Evolutionary conservation across 2,113 vertebrate genomes (phyloP).

Genomic region (Tricholaema leucomelas): DNA sequence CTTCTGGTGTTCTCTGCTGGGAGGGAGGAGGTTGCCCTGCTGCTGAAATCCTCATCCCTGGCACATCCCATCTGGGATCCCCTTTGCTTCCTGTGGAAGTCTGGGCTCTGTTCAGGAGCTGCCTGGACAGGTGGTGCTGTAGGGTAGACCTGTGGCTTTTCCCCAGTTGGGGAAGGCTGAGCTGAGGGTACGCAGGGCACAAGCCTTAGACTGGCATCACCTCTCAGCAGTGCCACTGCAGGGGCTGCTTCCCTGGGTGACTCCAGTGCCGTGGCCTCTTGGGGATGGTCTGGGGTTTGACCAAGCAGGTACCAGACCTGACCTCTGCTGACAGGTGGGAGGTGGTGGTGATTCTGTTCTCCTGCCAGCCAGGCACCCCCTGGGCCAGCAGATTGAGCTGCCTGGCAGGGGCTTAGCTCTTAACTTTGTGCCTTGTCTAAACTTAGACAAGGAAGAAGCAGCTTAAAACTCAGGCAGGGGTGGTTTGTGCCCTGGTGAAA

Average conservation of each 20-base stretch:
- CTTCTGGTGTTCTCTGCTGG: not conserved
- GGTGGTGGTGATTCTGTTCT: too few relatives aligned
- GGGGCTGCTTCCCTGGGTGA: not conserved
- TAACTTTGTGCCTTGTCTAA: not conserved
- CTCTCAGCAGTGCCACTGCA: not conserved
- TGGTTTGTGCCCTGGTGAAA: not conserved
- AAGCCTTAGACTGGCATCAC: not conserved
- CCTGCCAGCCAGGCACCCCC: not conserved
- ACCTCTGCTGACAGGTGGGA: fast-evolving
- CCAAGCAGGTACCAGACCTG: not conserved
- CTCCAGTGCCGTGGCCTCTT: too few relatives aligned
- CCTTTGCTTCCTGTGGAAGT: not conserved
- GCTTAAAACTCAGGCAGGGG: not conserved
- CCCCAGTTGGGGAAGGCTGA: not conserved
- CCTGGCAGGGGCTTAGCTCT: not conserved
- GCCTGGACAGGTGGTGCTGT: not conserved
- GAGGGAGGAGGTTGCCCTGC: not conserved
- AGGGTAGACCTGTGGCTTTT: not conserved
- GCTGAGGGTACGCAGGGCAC: not conserved
- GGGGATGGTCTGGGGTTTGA: not conserved
- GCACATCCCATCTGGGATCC: not conserved
- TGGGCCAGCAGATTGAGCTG: not conserved
- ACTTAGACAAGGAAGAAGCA: not conserved
- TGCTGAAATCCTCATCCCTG: not conserved
- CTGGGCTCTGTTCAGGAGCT: not conserved